phyloP scores from a whole-genome alignment of 2,113 vertebrate genomes.

The Herpetotheres cachinnans region DNA sequence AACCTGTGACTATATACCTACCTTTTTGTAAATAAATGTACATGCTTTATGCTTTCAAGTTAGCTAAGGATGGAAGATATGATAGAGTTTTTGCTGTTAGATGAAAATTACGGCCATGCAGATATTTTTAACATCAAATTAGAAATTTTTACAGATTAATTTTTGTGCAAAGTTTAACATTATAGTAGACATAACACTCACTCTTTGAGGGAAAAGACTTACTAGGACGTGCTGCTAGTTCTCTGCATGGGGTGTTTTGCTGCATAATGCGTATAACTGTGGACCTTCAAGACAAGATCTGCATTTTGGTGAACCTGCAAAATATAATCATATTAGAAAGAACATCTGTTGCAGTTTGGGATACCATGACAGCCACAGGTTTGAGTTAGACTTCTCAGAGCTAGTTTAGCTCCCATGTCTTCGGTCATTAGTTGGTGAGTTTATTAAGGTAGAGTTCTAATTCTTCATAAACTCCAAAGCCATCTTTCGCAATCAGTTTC shows the following conservation, averaged over 20 bases:
- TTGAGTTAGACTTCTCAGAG: not conserved
- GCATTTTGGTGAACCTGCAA: not conserved
- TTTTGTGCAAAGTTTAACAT: not conserved
- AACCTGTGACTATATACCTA: not conserved
- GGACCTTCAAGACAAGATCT: not conserved
- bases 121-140: not conserved
- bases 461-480: not conserved
- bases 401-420: not conserved
- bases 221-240: not conserved
- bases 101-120: not conserved
- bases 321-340: not conserved
- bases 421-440: not conserved
- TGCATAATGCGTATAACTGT: not conserved
- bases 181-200: not conserved
- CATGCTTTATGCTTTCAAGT: not conserved
- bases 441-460: not conserved
- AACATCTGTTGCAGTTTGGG: accelerated
- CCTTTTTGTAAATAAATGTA: not conserved
- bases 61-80: not conserved
- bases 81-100: not conserved
- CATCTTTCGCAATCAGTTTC: not conserved
- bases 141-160: not conserved
- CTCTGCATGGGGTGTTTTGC: not conserved
- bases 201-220: not conserved
- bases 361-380: not conserved